Evolutionary conservation across 2,888 invertebrate genomes (phyloP), one percentile per base, ranked within the genome.

Genomic region (Uloborus plumipes): DNA sequence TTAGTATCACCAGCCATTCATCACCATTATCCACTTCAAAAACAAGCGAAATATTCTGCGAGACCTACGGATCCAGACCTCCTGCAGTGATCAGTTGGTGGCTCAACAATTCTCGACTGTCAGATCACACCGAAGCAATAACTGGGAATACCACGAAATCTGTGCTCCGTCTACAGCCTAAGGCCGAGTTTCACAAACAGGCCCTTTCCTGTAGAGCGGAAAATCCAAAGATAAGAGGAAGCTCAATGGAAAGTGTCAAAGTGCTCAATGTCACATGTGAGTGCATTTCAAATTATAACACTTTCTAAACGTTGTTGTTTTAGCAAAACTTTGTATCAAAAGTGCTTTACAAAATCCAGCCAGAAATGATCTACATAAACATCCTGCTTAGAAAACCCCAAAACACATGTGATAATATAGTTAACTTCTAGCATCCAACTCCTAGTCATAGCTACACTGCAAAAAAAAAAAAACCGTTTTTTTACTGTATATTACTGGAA

Each of bases 261-360:
- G 26, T 65, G 49, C 65, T 65, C 20, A 65, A 65, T 26, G 20
- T 65, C 16, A 65, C 65, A 39, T 65, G 65, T 65, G 49, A 65
- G 65, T 65, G 49, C 2, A 39, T 9, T 9, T 15, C 1, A 18
- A n/a, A 55, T n/a, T 1, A 7, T 0, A 55, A 15, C 39, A 39
- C 39, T 39, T 39, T 39, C 39, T 39, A 7, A 39, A 39, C 9
- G 11, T 26, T 26, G 26, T 26, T 26, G 26, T 26, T 26, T 2
- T 26, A 3, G 26, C 26, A 26, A 26, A 26, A 3, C 26, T 26
- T 26, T 26, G 26, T 2, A 26, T 26, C 26, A 4, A 3, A 3
- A 26, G 2, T 26, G 26, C 26, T 26, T 3, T 2, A 26, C 4
- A 3, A 26, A 26, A 26, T 26, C 4, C 4, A 26, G 4, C 26